Conservation (phyloP, 2,888 invertebrate species). For the Eilema griseolum region DNA sequence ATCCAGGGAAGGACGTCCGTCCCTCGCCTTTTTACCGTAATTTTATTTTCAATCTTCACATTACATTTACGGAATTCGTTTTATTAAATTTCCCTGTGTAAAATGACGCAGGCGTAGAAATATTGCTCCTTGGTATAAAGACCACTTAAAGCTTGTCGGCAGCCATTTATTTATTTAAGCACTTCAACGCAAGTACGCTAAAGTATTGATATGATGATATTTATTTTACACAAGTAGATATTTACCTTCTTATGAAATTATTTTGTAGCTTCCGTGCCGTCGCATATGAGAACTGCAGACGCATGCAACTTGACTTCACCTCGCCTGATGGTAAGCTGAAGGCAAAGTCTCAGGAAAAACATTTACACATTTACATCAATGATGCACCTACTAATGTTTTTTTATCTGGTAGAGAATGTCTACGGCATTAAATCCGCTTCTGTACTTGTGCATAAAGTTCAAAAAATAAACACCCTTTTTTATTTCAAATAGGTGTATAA, state of each 20-base stretch:
- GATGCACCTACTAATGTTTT: no score
- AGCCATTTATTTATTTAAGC: slow-evolving; percentile 16
- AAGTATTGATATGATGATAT: slow-evolving; percentile 8
- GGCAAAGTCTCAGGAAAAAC: no score
- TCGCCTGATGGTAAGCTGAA: no score
- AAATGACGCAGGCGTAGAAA: slow-evolving; percentile 17
- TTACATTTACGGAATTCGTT: slow-evolving; percentile 23
- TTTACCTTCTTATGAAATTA: slow-evolving; percentile 5
- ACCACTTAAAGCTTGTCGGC: slow-evolving; percentile 20
- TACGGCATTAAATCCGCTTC: no score
- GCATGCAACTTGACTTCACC: no score
- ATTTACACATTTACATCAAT: no score
- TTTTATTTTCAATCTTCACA: slow-evolving; percentile 18
- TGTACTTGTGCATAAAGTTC: no score
- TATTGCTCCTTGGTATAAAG: slow-evolving; percentile 23
- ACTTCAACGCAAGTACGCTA: slow-evolving; percentile 2
- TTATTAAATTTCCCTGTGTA: slow-evolving; percentile 27
- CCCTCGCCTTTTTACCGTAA: not conserved
- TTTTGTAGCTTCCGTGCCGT: no score
- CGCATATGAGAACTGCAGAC: no score
- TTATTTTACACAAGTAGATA: slow-evolving; percentile 7
- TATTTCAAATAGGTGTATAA: not conserved
- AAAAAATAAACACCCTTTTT: not conserved
- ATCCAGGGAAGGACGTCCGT: not conserved
- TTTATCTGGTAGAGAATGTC: no score